phyloP scores from a whole-genome alignment of 2,888 invertebrate genomes.

The Hyalella azteca region DNA sequence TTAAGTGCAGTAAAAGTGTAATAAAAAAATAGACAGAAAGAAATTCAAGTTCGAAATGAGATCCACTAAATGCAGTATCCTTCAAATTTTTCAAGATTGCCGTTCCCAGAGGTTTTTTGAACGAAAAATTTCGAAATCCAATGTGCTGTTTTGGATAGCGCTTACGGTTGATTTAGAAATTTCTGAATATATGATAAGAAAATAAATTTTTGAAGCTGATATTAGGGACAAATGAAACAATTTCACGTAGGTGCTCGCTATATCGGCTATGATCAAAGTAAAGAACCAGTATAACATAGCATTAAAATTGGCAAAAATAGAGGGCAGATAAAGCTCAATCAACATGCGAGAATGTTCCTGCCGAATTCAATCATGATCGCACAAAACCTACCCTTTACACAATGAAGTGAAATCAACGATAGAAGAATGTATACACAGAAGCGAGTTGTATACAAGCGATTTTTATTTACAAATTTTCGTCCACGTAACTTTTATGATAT shows the following conservation, averaged over 20 bases:
- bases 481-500: not conserved
- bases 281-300: slow-evolving; percentile 21
- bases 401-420: not conserved
- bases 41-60: too few species aligned
- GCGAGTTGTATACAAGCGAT: slow-evolving; percentile 9
- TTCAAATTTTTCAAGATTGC: too few species aligned
- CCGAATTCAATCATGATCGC: not conserved
- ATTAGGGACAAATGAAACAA: not conserved
- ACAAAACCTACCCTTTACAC: slow-evolving; percentile 30
- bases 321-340: slow-evolving; percentile 1
- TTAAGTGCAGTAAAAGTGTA: too few species aligned
- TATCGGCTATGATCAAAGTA: slow-evolving; percentile 32
- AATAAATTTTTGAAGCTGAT: too few species aligned
- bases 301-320: slow-evolving; percentile 19
- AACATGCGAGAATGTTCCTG: slow-evolving; percentile 11
- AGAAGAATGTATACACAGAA: slow-evolving; percentile 30
- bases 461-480: slow-evolving; percentile 1
- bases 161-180: too few species aligned
- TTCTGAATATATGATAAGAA: too few species aligned
- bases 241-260: not conserved
- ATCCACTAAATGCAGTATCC: too few species aligned
- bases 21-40: too few species aligned
- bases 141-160: too few species aligned
- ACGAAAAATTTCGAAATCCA: too few species aligned
- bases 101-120: too few species aligned